Conservation (phyloP, 1,140 invertebrate species). For the Acromyrmex echinatior region DNA sequence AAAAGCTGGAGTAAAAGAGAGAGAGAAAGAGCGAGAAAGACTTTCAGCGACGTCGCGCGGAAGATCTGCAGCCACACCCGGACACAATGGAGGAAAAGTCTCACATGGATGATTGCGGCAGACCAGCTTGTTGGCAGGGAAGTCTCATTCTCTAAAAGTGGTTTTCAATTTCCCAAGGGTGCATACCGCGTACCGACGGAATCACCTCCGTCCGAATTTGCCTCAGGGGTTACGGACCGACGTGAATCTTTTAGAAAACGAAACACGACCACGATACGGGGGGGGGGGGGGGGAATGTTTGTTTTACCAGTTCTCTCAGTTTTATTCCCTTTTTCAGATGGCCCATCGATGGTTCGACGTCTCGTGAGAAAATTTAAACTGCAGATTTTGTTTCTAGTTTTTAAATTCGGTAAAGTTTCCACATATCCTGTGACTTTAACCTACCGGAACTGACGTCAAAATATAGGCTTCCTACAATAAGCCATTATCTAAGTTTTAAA, state of each 20-base stretch:
- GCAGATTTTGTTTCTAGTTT: neutral
- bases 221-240: constrained; percentile 57
- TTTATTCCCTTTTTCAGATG: constrained; percentile 39
- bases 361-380: constrained; percentile 5
- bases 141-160: constrained; percentile 87
- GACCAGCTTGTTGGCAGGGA: constrained; percentile 87
- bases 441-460: no score
- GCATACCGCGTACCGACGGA: constrained; percentile 75
- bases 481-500: no score
- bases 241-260: constrained; percentile 43
- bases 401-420: neutral
- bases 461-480: no score
- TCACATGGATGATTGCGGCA: constrained; percentile 85
- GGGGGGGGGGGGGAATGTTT: constrained; percentile 11
- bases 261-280: constrained; percentile 26
- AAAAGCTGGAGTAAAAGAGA: constrained; percentile 63
- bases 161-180: constrained; percentile 86
- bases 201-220: constrained; percentile 61
- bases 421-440: no score
- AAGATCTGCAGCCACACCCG: constrained; percentile 83
- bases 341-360: constrained; percentile 22
- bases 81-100: constrained; percentile 83
- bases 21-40: constrained; percentile 78
- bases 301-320: constrained; percentile 46
- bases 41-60: constrained; percentile 84